Evolutionary conservation across 2,797 vertebrate species (phyloP), one percentile per base, ranked within the genome.

Genomic region (Sternarchorhynchus goeldii): DNA sequence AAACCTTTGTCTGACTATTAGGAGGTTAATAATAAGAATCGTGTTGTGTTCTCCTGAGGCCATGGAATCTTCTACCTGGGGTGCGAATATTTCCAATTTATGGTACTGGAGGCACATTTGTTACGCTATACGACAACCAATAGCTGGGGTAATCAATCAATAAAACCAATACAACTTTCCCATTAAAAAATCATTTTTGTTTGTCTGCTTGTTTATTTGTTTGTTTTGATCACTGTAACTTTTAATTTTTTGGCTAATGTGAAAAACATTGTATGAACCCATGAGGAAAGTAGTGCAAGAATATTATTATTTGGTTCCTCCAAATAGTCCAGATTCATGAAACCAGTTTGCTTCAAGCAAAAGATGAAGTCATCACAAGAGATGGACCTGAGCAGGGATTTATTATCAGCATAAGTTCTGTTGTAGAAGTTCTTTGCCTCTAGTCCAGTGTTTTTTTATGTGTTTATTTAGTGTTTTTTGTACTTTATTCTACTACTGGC

Each of bases 11-110:
- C 71, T 85, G 58, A 80, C 84, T 80, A 74, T 77, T 82, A 83
- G 75, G 77, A 80, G 32, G 76, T 76, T 82, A 82, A 85, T 85
- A 85, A 85, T 83, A 82, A 83, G 75, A 70, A 69, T 41, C 57
- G 64, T 67, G 50, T 63, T 80, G 73, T 73, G 67, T 76, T 82
- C 84, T 82, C 82, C 36, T 69, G 80, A 80, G 84, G 75, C 62
- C 73, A 50, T 34, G 21, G 53, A 53, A 72, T 71, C 79, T 76
- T 78, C 25, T 75, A 73, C 70, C 63, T 60, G 80, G 41, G 29
- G 73, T 68, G 64, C 73, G 69, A 73, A 57, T 79, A 59, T 59
- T 81, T 73, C 59, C 72, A 63, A 75, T 78, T 71, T 78, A 41
- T 83, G 73, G 58, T 66, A 69, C 56, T 58, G 58, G 64, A 76